Evolutionary conservation across 2,888 invertebrate species (phyloP).

Genomic region (Cerceris rybyensis): DNA sequence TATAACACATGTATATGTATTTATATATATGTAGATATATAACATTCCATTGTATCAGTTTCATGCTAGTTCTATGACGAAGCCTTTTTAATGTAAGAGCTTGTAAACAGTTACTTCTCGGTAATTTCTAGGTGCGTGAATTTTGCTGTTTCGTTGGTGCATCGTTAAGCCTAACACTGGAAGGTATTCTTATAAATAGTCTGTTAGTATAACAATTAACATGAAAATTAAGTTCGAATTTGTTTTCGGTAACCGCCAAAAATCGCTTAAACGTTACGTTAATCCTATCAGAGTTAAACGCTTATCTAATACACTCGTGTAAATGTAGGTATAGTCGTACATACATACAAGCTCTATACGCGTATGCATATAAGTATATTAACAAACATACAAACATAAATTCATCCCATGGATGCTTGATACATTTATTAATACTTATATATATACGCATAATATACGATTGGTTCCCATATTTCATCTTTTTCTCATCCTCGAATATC

Average conservation of each 20-base stretch:
- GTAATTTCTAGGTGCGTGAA: slow-evolving; percentile 36
- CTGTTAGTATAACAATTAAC: slow-evolving; percentile 56
- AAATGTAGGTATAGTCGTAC: slow-evolving; percentile 52
- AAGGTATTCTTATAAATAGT: slow-evolving; percentile 36
- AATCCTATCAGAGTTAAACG: slow-evolving; percentile 50
- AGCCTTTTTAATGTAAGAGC: slow-evolving; percentile 10
- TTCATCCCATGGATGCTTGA: slow-evolving; percentile 17
- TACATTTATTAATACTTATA: slow-evolving; percentile 50
- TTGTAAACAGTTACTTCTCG: slow-evolving; percentile 17
- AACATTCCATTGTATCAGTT: slow-evolving; percentile 15
- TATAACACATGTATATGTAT: not conserved
- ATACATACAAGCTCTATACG: slow-evolving; percentile 35
- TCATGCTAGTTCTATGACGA: slow-evolving; percentile 20
- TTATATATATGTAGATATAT: not conserved
- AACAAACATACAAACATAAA: slow-evolving; percentile 46
- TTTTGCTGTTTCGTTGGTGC: slow-evolving; percentile 27
- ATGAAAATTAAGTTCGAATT: slow-evolving; percentile 39
- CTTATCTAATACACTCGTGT: slow-evolving; percentile 33
- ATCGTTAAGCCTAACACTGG: slow-evolving; percentile 23
- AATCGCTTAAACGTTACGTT: slow-evolving; percentile 31
- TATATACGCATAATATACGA: slow-evolving; percentile 49
- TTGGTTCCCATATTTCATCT: slow-evolving; percentile 59
- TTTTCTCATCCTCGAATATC: slow-evolving; percentile 33
- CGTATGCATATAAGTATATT: slow-evolving; percentile 41
- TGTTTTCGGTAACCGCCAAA: slow-evolving; percentile 60